These are phyloP conservation scores for Elachura formosa DNA, from an alignment of 2,113 vertebrate genomes.

Conservation along the genomic window DNA sequence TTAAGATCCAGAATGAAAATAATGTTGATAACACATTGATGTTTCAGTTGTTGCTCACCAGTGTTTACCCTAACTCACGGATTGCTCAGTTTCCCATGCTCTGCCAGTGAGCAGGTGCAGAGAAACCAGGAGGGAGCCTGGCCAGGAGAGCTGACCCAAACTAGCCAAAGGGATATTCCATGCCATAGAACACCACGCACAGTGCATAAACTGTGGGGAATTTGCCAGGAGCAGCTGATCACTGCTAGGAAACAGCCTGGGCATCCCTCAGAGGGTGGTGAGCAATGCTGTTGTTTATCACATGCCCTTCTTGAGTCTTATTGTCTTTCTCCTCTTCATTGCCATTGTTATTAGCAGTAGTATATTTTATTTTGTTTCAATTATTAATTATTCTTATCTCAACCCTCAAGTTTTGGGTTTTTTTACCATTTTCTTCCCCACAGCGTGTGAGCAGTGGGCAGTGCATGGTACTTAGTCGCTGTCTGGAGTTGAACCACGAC, in stretches of 20 bases:
- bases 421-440: neutral
- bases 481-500: neutral
- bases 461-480: neutral
- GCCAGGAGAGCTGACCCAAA: neutral
- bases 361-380: neutral
- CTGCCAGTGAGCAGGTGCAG: neutral
- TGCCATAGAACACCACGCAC: rapidly evolving
- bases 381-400: neutral
- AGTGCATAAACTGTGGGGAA: neutral
- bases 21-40: neutral
- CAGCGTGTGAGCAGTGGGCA: neutral
- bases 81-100: neutral
- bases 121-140: no score
- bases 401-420: neutral
- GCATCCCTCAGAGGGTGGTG: neutral
- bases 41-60: neutral
- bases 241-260: neutral
- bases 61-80: no score
- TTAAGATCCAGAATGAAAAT: neutral
- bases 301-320: neutral
- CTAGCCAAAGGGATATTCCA: neutral
- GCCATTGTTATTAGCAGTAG: neutral
- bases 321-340: neutral
- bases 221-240: neutral
- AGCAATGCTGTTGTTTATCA: neutral